These are phyloP conservation scores for Heliconius erato DNA, from an alignment of 2,888 invertebrate genomes.

Conservation along the genomic window DNA sequence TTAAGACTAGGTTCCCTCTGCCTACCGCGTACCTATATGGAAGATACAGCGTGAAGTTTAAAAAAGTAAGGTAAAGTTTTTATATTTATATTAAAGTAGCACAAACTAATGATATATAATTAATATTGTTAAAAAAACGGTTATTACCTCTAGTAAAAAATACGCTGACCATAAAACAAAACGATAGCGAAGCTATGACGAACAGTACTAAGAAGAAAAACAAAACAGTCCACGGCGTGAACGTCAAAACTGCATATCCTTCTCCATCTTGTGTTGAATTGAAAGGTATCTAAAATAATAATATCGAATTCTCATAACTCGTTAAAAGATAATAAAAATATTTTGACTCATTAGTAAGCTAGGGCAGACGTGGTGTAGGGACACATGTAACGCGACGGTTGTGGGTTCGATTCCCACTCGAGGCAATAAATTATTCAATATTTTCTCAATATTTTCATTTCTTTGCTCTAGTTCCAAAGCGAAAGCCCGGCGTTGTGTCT, in stretches of 20 bases:
- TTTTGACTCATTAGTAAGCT: background rate
- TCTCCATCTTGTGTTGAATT: conserved; percentile 73
- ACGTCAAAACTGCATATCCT: conserved; percentile 88
- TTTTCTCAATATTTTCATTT: no score
- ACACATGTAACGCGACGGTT: background rate
- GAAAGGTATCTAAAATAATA: conserved; percentile 81
- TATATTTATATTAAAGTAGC: no score
- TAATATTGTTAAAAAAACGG: conserved; percentile 12
- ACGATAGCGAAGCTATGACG: conserved; percentile 89
- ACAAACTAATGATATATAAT: background rate
- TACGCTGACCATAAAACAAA: conserved; percentile 92
- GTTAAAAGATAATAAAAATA: background rate
- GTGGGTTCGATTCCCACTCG: background rate
- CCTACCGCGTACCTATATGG: background rate
- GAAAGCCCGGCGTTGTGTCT: background rate
- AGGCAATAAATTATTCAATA: background rate
- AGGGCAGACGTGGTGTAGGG: no score
- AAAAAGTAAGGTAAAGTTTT: no score
- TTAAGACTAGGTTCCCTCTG: background rate
- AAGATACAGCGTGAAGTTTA: background rate
- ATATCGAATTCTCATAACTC: background rate
- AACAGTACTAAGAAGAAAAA: conserved; percentile 91
- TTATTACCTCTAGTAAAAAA: conserved; percentile 91
- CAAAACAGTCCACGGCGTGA: conserved; percentile 88
- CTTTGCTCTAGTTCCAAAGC: background rate